Evolutionary conservation across 2,888 invertebrate species (phyloP), one percentile per base, ranked within the genome.

Genomic region (Phasia obesa): DNA sequence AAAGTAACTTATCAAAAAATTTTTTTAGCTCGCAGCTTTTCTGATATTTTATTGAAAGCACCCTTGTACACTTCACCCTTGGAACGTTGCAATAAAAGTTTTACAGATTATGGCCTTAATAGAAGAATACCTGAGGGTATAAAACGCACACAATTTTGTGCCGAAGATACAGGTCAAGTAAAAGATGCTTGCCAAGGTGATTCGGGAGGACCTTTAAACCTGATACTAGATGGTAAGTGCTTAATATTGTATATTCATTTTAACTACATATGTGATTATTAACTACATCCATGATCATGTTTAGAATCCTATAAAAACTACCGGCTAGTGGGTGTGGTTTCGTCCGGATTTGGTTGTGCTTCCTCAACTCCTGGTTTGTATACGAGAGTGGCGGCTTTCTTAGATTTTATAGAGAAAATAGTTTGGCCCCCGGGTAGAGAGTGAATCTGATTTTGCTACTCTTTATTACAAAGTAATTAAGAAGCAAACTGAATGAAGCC

Each of bases 161-260:
- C 89, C 4, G 84, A 81, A 0, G 90, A 89, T 27, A 81, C 55
- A 0, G 82, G 47, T 6, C 70, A 74, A 17, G 62, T 62, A 3
- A 86, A 82, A 70, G 91, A 90, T 75, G 88, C 90, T 9, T 91
- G 91, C 42, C 84, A 86, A 57, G 91, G 91, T 2, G 90, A 91
- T 62, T 90, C 90, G 0, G 91, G 90, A 1, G 91, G 91, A 0
- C 91, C 91, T 1, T 74, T 91, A 44, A 86, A 88, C 53, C 60
- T 87, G 3, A 86, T 88, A 7, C 69, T 84, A 0, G 86, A 88
- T 78, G 85, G 83, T 83, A 65, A 70, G 25, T 23, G 1, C 15
- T 6, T 2, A 4, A 27, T 7, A 6, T 17, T n/a, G 6, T 47
- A 47, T 4, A 9, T 7, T 17, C 6, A 47, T 7, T 47, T 47